Evolutionary conservation across 2,888 invertebrate genomes (phyloP).

Genomic region (Ditula angustiorana): DNA sequence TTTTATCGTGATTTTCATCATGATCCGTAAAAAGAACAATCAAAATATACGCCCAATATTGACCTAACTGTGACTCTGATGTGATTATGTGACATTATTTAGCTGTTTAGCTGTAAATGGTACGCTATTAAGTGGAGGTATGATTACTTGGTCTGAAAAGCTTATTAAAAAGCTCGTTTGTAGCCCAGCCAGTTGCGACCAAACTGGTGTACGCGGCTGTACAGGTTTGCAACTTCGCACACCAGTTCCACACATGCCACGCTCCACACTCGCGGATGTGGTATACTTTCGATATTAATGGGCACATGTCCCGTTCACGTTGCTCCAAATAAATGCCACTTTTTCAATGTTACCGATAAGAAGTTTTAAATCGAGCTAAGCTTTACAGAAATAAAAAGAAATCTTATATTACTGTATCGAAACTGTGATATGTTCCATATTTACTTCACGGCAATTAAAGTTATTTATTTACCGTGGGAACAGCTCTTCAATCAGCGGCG

Average conservation of each 20-base stretch:
- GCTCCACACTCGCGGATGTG: conserved; percentile 74
- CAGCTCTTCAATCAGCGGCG: not conserved
- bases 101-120: conserved; percentile 39
- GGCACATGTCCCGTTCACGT: conserved; percentile 68
- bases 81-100: conserved; percentile 38
- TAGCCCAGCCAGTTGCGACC: conserved; percentile 71
- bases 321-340: conserved; percentile 48
- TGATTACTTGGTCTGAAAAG: conserved; percentile 66
- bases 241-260: conserved; percentile 71
- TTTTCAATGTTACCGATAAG: conserved; percentile 21
- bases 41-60: not conserved
- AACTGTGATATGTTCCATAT: not conserved
- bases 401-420: too few relatives aligned
- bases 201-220: conserved; percentile 67
- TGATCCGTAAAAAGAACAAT: not conserved
- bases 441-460: not conserved
- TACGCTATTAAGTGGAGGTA: conserved; percentile 41
- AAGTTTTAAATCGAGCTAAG: conserved; percentile 13
- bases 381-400: not conserved
- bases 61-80: conserved; percentile 17
- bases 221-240: conserved; percentile 64
- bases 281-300: conserved; percentile 80
- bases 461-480: not conserved
- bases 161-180: conserved; percentile 71
- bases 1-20: not conserved